These are phyloP conservation scores for Euclidia mi DNA, from an alignment of 2,888 invertebrate genomes.

Conservation along the genomic window DNA sequence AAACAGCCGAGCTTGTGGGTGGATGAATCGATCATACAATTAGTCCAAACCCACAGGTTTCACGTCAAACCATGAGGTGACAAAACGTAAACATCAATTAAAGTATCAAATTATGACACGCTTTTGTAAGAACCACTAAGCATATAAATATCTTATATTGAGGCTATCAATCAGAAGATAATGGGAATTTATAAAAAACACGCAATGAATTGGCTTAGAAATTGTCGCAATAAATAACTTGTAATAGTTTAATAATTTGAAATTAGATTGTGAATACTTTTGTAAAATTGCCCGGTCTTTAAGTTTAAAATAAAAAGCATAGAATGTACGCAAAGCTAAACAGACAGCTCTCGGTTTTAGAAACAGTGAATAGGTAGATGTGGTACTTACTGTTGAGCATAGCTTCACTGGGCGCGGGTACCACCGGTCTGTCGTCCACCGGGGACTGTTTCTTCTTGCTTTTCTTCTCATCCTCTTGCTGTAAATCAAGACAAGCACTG, in stretches of 20 bases:
- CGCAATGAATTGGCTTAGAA: too few species aligned
- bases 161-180: not conserved
- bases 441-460: slow-evolving; percentile 85
- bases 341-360: too few species aligned
- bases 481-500: slow-evolving; percentile 68
- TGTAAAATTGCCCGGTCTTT: too few species aligned
- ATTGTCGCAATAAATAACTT: too few species aligned
- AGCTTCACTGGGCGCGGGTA: slow-evolving; percentile 87
- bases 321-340: too few species aligned
- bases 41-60: slow-evolving; percentile 42
- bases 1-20: slow-evolving; percentile 20
- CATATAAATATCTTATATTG: slow-evolving; percentile 7
- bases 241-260: too few species aligned
- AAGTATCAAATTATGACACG: slow-evolving; percentile 43
- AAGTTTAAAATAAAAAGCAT: too few species aligned
- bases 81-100: slow-evolving; percentile 53
- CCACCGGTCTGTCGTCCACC: slow-evolving; percentile 83
- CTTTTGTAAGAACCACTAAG: slow-evolving; percentile 23
- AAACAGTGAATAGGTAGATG: too few species aligned
- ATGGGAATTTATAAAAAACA: too few species aligned
- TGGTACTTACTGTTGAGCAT: slow-evolving; percentile 86
- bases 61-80: slow-evolving; percentile 28
- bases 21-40: slow-evolving; percentile 48
- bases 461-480: slow-evolving; percentile 87
- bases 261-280: too few species aligned